These are phyloP conservation scores for Drosophila suzukii DNA, from an alignment of 1,140 invertebrate species.

Conservation along the genomic window DNA sequence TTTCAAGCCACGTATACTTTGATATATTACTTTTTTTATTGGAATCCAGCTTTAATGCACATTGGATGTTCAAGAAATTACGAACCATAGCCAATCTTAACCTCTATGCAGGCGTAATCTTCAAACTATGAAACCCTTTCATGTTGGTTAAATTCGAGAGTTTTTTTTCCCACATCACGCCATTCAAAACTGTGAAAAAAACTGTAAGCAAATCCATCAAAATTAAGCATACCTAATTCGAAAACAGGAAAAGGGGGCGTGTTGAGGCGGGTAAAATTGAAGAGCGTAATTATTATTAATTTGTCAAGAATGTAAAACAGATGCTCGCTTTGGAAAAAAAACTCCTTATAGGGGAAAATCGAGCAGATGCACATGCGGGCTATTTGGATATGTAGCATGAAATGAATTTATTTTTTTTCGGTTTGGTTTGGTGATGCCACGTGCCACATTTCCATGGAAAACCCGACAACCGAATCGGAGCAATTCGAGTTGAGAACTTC, in stretches of 20 bases:
- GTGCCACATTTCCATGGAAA: slow-evolving; percentile 51
- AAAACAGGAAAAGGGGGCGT: neutral
- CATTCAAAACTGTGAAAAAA: slow-evolving; percentile 21
- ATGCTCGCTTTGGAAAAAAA: slow-evolving; percentile 47
- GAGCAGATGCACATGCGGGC: slow-evolving; percentile 61
- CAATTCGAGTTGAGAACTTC: slow-evolving; percentile 43
- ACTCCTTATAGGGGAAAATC: slow-evolving; percentile 11
- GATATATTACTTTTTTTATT: neutral
- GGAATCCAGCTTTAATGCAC: neutral
- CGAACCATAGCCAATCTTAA: neutral
- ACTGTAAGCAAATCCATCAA: slow-evolving; percentile 68
- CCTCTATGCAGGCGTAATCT: slow-evolving; percentile 1
- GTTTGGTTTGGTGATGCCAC: slow-evolving; percentile 27
- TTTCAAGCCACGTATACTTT: too few species aligned
- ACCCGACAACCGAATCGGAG: slow-evolving; percentile 26
- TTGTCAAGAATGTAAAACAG: slow-evolving; percentile 82
- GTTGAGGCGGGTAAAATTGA: slow-evolving; percentile 12
- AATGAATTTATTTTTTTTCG: slow-evolving; percentile 30
- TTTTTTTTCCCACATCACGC: slow-evolving; percentile 33
- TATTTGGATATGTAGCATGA: slow-evolving; percentile 16
- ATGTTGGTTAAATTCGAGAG: slow-evolving; percentile 5
- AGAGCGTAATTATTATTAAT: slow-evolving; percentile 78
- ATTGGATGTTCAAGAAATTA: slow-evolving; percentile 31
- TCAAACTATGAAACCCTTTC: slow-evolving; percentile 9
- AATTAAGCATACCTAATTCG: slow-evolving; percentile 31